Conservation (phyloP, 2,888 invertebrate genomes). For the Nipponacmea schrenckii region DNA sequence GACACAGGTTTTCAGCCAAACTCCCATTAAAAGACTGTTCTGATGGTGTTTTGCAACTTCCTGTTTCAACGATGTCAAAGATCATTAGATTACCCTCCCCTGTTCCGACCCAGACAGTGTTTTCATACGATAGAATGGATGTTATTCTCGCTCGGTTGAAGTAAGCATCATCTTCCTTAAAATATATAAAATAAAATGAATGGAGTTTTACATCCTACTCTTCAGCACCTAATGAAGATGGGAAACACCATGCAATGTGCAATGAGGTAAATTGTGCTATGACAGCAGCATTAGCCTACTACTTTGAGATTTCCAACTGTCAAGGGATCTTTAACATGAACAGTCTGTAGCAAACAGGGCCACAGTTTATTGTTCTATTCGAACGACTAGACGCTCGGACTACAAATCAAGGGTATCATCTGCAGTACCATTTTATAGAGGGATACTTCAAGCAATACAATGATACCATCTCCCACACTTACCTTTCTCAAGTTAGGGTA, state of each 20-base stretch:
- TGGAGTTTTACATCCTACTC: no score
- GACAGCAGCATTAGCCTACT: background rate
- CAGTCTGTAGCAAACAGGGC: no score
- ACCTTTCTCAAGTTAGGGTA: constrained; percentile 61
- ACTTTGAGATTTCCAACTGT: background rate
- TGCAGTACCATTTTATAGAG: no score
- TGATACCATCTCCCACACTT: constrained; percentile 17
- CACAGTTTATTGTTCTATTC: background rate
- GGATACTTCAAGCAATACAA: no score
- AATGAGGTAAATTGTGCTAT: background rate
- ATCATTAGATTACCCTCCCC: constrained; percentile 69
- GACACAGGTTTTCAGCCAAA: constrained; percentile 26
- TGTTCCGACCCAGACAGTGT: constrained; percentile 70
- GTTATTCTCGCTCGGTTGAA: constrained; percentile 67
- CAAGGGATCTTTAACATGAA: no score
- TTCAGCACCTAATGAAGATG: no score
- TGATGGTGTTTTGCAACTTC: constrained; percentile 45
- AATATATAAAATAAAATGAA: constrained; percentile 8
- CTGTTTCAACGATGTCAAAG: constrained; percentile 56
- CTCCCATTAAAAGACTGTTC: constrained; percentile 42
- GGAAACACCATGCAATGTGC: no score
- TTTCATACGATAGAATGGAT: constrained; percentile 65
- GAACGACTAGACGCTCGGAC: background rate
- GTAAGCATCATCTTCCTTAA: constrained; percentile 64
- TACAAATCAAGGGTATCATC: no score